Evolutionary conservation across 1,140 invertebrate genomes (phyloP).

Genomic region (Charaxes varanes): DNA sequence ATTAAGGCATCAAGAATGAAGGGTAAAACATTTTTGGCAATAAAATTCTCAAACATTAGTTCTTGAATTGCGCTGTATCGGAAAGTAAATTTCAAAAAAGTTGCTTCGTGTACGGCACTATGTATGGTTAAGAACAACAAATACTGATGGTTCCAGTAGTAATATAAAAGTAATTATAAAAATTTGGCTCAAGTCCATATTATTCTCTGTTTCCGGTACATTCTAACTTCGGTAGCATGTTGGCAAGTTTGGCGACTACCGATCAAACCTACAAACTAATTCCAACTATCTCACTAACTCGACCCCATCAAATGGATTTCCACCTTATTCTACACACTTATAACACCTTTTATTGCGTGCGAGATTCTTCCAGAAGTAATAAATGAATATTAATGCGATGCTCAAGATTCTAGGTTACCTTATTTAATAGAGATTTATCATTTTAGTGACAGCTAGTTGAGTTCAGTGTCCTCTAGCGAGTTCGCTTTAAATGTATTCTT

Average conservation of each 20-base stretch:
- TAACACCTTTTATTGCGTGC: slow-evolving; percentile 11
- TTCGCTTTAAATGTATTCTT: too few species aligned
- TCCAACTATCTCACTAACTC: slow-evolving; percentile 31
- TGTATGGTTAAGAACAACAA: too few species aligned
- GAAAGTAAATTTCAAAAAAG: too few species aligned
- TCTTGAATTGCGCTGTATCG: too few species aligned
- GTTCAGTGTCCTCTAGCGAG: too few species aligned
- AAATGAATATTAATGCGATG: slow-evolving; percentile 14
- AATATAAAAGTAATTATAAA: slow-evolving; percentile 2
- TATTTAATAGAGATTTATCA: slow-evolving; percentile 3
- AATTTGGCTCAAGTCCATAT: slow-evolving; percentile 10
- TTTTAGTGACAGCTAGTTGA: too few species aligned
- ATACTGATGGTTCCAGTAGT: too few species aligned
- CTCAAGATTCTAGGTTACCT: background rate
- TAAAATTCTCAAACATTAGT: too few species aligned
- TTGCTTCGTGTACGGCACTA: too few species aligned
- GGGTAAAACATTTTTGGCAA: too few species aligned
- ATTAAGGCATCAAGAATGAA: too few species aligned
- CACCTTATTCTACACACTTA: slow-evolving; percentile 13
- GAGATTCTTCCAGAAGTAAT: slow-evolving; percentile 3
- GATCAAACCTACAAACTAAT: slow-evolving; percentile 39
- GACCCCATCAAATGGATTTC: slow-evolving; percentile 19
- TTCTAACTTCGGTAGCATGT: slow-evolving; percentile 31
- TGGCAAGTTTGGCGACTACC: slow-evolving; percentile 35
- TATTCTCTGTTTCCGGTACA: slow-evolving; percentile 15